A percentile compares a stretch with the other conserved stretches of the same genome.
Conservation (phyloP, 2,113 vertebrate species). For the Ifrita kowaldi region DNA sequence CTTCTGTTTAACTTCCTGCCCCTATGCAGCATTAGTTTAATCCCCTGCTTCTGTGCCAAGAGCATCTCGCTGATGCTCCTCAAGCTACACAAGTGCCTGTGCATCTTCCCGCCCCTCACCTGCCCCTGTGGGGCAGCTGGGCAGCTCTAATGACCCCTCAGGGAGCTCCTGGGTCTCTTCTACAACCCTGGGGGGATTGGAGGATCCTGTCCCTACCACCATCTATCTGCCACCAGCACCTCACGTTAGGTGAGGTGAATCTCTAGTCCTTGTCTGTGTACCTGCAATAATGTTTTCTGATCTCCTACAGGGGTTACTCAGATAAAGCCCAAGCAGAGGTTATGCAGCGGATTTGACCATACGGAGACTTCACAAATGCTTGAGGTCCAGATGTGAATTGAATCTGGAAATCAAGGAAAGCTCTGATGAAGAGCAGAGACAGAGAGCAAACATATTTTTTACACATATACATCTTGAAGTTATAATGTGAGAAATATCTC, state of each 20-base stretch:
- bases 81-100: background rate
- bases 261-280: background rate
- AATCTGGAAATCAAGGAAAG: background rate
- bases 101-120: background rate
- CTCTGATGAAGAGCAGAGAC: background rate
- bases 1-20: background rate
- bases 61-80: background rate
- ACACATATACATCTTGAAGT: background rate
- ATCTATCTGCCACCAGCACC: background rate
- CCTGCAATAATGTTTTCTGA: background rate
- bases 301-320: background rate
- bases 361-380: background rate
- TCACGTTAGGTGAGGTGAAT: accelerated
- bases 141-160: background rate
- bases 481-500: background rate
- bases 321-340: background rate
- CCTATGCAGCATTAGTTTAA: background rate
- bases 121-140: accelerated
- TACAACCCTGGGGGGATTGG: background rate
- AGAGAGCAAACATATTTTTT: background rate
- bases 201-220: background rate
- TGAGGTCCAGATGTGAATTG: accelerated
- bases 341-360: background rate
- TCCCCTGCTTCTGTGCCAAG: background rate
- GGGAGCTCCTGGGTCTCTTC: background rate